Evolutionary conservation across 2,797 vertebrate species (phyloP), one percentile per base, ranked within the genome.

Genomic region (Coendou prehensilis): DNA sequence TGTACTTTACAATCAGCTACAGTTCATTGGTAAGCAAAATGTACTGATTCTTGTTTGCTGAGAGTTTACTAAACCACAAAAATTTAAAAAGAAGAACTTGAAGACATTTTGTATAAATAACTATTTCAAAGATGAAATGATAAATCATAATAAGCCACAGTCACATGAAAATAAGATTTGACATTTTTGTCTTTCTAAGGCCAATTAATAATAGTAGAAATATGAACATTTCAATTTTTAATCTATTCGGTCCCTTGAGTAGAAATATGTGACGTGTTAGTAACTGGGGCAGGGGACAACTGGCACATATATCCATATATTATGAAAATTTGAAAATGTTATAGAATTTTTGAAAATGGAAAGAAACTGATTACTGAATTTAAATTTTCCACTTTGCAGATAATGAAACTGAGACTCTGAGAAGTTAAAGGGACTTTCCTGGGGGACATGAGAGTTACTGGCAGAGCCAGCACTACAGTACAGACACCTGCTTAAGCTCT

Each of bases 61-160:
- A 96, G 96, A 83, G 64, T 94, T 94, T 67, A 54, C 20, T 91
- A 95, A 93, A 90, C 45, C 50, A 95, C 54, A 96, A 87, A 91
- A 84, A 90, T n/a, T 76, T 78, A 64, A 93, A 91, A 37, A 80
- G 84, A 87, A 89, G 56, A 92, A 88, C n/a, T 69, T 47, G 96
- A 18, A 93, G 45, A 92, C 0, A 23, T 0, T 54, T 52, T 93
- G 73, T 18, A 71, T 76, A 83, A 4, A 2, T 33, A 78, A 75
- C 23, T 57, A 89, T 88, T 56, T 84, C 73, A 86, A 95, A 92
- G 87, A 92, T 5, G 37, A 97, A 50, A 84, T 23, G 30, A 57
- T 79, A 96, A 82, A 15, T 26, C 30, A 69, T 63, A 93, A 85
- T 71, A 84, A 96, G 22, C 20, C 37, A 71, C 14, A 45, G 61